Evolutionary conservation across 1,140 invertebrate species (phyloP), one percentile per base, ranked within the genome.

Genomic region (Drosophila kikkawai): DNA sequence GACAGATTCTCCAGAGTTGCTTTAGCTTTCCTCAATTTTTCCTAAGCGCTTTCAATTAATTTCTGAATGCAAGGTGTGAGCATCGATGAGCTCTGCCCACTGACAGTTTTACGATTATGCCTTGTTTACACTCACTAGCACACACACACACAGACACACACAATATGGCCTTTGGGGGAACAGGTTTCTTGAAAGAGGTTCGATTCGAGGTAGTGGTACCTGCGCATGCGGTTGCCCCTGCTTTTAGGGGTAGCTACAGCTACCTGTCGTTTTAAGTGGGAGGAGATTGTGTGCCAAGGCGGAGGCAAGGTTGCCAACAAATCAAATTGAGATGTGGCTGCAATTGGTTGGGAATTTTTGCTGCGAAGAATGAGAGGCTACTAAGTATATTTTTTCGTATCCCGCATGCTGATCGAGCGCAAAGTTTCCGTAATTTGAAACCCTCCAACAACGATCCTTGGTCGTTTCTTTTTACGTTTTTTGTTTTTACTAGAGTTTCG

Each of bases 51-150:
- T 77, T 39, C 75, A 79, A 79, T 79, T 79, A 70, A 70, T 79
- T 79, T 79, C 36, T 34, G 26, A 48, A 50, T n/a, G 15, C 32
- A 53, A 53, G 47, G 45, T 51, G 32, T 29, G 56, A 44, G 11
- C 37, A 15, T 45, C 53, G 76, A 90, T 92, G 88, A 92, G 88
- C 79, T 90, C 75, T 76, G 60, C 36, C 66, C 85, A 92, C 81
- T 92, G 91, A 92, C 91, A 92, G 91, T 75, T 92, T 92, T 80
- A 55, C 26, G 47, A 50, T 50, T 50, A 92, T 92, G 91, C 68
- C 92, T 92, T 92, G 91, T 92, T 92, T 92, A 91, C 78, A 91
- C 79, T 79, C 71, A 60, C 48, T 57, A 17, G 13, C 5, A 26
- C 51, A n/a, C 13, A 19, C 5, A 32, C 15, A 17, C 15, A 4